Evolutionary conservation across 2,113 vertebrate species (phyloP).

Genomic region (Lamprologus ornatipinnis): DNA sequence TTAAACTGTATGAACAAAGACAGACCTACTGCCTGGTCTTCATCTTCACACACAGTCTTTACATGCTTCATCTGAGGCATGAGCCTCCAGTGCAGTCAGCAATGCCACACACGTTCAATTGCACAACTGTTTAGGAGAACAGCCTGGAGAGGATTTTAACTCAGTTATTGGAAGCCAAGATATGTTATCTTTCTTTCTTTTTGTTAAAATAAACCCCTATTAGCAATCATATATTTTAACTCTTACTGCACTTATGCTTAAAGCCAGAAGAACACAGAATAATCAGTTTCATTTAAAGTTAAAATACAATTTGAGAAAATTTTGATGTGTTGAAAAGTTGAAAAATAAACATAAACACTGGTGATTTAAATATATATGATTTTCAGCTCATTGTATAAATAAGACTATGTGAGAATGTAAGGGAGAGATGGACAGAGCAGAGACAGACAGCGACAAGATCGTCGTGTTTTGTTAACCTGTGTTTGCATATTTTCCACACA

Average conservation of each 20-base stretch:
- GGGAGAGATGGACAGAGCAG: not conserved
- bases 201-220: not conserved
- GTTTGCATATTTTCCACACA: constrained; percentile 21
- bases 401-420: not conserved
- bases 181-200: not conserved
- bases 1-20: not conserved
- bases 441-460: not conserved
- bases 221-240: not conserved
- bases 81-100: not conserved
- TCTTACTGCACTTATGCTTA: not conserved
- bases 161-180: not conserved
- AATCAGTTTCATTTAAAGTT: not conserved
- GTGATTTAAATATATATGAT: not conserved
- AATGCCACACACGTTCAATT: not conserved
- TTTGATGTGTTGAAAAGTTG: not conserved
- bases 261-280: not conserved
- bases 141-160: not conserved
- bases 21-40: not conserved
- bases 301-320: not conserved
- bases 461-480: not conserved
- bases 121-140: not conserved
- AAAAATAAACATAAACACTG: not conserved
- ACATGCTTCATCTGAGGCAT: not conserved
- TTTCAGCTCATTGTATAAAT: not conserved
- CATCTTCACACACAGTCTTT: not conserved